Base-by-base conservation (phyloP, 2,797 vertebrate genomes). In the Diplodus sargus region DNA sequence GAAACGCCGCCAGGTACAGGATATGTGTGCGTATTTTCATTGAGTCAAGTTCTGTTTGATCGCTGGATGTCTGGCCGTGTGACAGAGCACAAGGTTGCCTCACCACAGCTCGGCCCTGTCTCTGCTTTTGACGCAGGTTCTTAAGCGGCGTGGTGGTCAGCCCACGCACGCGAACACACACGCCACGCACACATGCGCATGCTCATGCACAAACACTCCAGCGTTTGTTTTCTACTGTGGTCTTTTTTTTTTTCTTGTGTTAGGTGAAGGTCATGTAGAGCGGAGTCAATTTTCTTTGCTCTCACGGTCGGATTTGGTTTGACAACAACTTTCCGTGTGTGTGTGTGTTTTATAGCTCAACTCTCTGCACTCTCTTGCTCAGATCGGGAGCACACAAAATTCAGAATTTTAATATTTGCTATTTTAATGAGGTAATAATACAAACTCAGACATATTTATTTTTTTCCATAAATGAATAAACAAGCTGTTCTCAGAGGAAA, bases 211-310 rank as follows among this genome's bases (percentile, higher is more conserved):
- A 34, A 45, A 15, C 43, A 45, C 28, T 5, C 0, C 1, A 3
- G 3, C 28, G 28, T 20, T 1, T 54, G 5, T 70, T 74, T 81
- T 76, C 69, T 43, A 69, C 74, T 42, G 30, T 80, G 42, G 70
- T 34, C 17, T 78, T 74, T 72, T 18, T n/a, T n/a, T n/a, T 72
- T 72, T 17, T 81, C 20, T 53, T 34, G 20, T 51, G 17, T 54
- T 34, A 73, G 22, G 28, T 69, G 67, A 73, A 48, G 58, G 70
- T 65, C 57, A 15, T 13, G 16, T 12, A 28, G 52, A 72, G 72
- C 49, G 69, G 67, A 78, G 70, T 22, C 48, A n/a, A 39, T 57
- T 70, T 49, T 61, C 13, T 39, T 53, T n/a, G 23, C 17, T 25
- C 54, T 43, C 3, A 52, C 34, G 58, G 17, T 63, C 3, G 47